Evolutionary conservation across 2,113 vertebrate species (phyloP), one percentile per base, ranked within the genome.

Genomic region (Myotis lucifugus): DNA sequence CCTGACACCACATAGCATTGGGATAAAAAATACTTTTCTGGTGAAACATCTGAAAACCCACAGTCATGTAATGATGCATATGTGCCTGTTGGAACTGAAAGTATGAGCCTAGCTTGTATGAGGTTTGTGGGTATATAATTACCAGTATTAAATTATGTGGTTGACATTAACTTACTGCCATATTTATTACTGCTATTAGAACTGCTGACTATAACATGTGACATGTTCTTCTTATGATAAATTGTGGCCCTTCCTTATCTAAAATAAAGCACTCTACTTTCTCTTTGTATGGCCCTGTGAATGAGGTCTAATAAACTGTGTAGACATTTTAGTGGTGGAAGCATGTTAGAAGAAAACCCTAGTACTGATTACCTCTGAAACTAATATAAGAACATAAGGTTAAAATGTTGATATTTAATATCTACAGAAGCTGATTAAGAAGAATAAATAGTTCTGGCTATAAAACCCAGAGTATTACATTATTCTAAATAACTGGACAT

Each of bases 171-270:
- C 93, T 92, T 90, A 95, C 90, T 67, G 37, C 90, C 96, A 88
- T 91, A 96, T 97, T 97, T 92, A 97, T 94, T 95, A 95, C 37
- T 52, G 50, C 42, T 96, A 96, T 90, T 97, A 93, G 96, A 97
- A 90, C 95, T 93, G 81, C 90, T 93, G 87, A 94, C 87, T 95
- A 92, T 52, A 95, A 50, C 46, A 70, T 0, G 52, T 84, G 95
- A 97, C 73, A 93, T 69, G 46, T 89, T 95, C 76, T 67, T 92
- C 95, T 88, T 88, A 70, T 15, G 74, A 82, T 91, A 90, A 93
- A 79, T 48, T 46, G 46, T 86, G 50, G 90, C 90, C 94, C 94
- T 95, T 91, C 93, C 93, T 95, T 91, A 97, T 95, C 90, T 96
- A 93, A 96, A 97, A 96, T 61, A 95, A 90, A 46, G 61, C 72